Evolutionary conservation across 2,888 invertebrate genomes (phyloP).

Genomic region (Pardosa pseudoannulata): DNA sequence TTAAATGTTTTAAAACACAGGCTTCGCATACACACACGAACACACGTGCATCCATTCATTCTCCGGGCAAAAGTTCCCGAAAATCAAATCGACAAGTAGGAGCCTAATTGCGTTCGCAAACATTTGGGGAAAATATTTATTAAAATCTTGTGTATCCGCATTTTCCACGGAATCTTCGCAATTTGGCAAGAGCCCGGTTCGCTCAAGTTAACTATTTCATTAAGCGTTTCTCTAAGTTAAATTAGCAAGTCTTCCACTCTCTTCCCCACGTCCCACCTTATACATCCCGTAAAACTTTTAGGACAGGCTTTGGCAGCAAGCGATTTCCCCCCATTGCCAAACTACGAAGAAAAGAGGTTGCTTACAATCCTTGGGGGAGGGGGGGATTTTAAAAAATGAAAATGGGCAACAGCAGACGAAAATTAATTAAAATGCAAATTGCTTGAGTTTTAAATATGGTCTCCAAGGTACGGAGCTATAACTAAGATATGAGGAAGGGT

Average conservation of each 20-base stretch:
- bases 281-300: background rate
- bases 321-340: too few relatives aligned
- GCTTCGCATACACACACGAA: too few relatives aligned
- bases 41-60: background rate
- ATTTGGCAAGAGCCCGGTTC: background rate
- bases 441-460: background rate
- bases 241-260: constrained; percentile 5
- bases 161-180: constrained; percentile 12
- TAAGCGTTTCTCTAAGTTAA: constrained; percentile 20
- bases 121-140: constrained; percentile 38
- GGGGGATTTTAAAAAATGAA: background rate
- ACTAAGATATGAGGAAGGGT: background rate
- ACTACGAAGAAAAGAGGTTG: background rate
- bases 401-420: background rate
- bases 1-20: background rate
- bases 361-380: background rate
- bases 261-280: too few relatives aligned
- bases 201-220: constrained; percentile 44
- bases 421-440: constrained; percentile 19
- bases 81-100: constrained; percentile 21
- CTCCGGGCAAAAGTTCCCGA: background rate
- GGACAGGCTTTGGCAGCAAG: background rate
- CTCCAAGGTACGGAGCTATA: background rate
- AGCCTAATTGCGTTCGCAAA: constrained; percentile 40
- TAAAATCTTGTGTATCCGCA: constrained; percentile 37